A percentile compares a stretch with the other conserved stretches of the same genome.
phyloP scores from a whole-genome alignment of 2,888 invertebrate species.

The Polydesmus complanatus region DNA sequence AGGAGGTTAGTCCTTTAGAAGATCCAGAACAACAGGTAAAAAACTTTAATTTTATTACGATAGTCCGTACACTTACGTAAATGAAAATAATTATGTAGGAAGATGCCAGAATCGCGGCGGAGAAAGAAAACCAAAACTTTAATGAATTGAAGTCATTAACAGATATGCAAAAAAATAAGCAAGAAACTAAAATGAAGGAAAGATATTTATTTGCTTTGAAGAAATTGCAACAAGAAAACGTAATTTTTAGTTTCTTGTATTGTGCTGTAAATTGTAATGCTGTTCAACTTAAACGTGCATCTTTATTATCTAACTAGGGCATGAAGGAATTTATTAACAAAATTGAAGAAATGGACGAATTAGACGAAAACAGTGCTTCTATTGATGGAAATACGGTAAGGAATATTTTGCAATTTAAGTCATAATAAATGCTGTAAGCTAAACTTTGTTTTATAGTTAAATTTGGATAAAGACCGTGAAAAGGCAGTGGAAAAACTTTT shows the following conservation, averaged over 20 bases:
- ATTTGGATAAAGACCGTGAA: neutral
- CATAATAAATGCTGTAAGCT: neutral
- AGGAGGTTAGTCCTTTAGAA: too few species aligned
- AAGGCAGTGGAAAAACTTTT: neutral
- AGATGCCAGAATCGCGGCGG: neutral
- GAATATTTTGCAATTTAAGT: neutral
- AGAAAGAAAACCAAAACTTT: neutral
- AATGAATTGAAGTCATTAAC: neutral
- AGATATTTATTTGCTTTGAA: neutral
- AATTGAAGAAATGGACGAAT: constrained; percentile 2
- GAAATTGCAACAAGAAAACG: neutral
- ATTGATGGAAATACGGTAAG: neutral
- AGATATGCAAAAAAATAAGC: neutral
- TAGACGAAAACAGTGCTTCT: neutral
- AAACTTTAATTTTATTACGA: too few species aligned
- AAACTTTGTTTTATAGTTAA: neutral
- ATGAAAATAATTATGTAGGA: too few species aligned
- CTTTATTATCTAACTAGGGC: neutral
- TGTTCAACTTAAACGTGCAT: neutral
- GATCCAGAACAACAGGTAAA: too few species aligned
- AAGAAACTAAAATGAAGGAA: neutral
- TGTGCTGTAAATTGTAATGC: neutral
- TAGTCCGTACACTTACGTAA: too few species aligned
- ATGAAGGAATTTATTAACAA: neutral
- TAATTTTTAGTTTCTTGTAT: neutral